Base-by-base conservation (phyloP, 2,113 vertebrate species). In the Larimichthys crocea region DNA sequence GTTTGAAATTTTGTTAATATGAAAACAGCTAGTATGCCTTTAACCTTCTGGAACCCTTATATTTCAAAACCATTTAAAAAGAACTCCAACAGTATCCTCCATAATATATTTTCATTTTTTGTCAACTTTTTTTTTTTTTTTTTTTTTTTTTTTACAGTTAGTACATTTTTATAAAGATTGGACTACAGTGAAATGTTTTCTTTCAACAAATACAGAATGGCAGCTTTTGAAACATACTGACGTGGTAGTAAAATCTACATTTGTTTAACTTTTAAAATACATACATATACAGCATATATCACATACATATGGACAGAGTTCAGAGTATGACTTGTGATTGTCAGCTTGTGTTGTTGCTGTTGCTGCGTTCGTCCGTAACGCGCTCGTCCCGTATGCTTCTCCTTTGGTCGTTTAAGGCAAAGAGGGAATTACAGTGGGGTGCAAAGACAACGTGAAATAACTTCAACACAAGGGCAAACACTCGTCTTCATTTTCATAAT, bases 371-470 rank as follows among this genome's bases (percentile, higher is more conserved):
- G n/a, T 55, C 48, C 20, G 74, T 31, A 26, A 44, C 1, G 19
- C 26, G 29, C 66, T 5, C 19, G 50, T 65, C 80, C 87, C 53
- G 8, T 20, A 31, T 84, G 84, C 78, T 91, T 88, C 86, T 91
- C 84, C 86, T 83, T 88, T 84, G 86, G 81, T 87, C 12, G 46
- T 85, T 92, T 93, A 92, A 92, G 91, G 91, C 90, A 90, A 90
- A 92, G 85, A 90, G 76, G 83, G 69, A 80, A 83, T 74, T 74
- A 72, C 65, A 66, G 26, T 26, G 55, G 73, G 85, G 19, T 48
- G 79, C 72, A 71, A 60, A 82, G 66, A 89, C 72, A 61, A 79
- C 53, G 40, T 76, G 56, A 86, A 48, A 73, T 49, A 55, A 59
- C 50, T 76, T 65, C 66, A 67, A 69, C 70, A 83, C 66, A 44